Percentiles rank a stretch among this genome's conserved stretches.
Conservation (phyloP, 2,113 vertebrate species). For the Triplophysa rosa region DNA sequence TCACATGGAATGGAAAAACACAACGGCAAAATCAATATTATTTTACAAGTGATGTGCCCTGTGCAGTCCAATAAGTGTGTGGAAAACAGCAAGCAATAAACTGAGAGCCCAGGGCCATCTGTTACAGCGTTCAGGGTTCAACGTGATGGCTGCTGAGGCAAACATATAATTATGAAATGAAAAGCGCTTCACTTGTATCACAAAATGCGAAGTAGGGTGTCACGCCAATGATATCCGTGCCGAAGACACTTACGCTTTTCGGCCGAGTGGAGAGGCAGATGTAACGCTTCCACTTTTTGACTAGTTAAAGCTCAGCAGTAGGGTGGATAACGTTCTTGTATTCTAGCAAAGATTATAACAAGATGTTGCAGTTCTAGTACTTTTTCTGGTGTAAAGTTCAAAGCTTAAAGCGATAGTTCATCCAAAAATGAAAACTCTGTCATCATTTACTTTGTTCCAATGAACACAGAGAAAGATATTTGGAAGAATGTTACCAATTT, state of each 20-base stretch:
- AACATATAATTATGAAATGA: conserved; percentile 25
- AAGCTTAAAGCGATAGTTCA: too few relatives aligned
- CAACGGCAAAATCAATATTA: conserved; percentile 22
- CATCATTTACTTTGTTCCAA: too few relatives aligned
- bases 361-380: too few relatives aligned
- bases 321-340: background rate
- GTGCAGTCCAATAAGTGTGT: conserved; percentile 17
- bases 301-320: conserved; percentile 36
- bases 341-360: too few relatives aligned
- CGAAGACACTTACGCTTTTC: background rate
- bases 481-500: too few relatives aligned
- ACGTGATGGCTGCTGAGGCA: conserved; percentile 5
- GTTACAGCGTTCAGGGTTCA: conserved; percentile 7
- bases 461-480: too few relatives aligned
- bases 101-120: conserved; percentile 11
- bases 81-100: conserved; percentile 45
- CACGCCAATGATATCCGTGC: background rate
- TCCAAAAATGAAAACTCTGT: too few relatives aligned
- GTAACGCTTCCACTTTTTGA: conserved; percentile 4
- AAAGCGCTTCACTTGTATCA: conserved; percentile 8
- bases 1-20: background rate
- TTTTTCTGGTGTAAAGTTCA: too few relatives aligned
- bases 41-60: conserved; percentile 27
- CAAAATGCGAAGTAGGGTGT: conserved; percentile 3
- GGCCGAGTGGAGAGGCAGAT: background rate